Evolutionary conservation across 1,140 invertebrate species (phyloP), one percentile per base, ranked within the genome.

Genomic region (Eumaeus atala): DNA sequence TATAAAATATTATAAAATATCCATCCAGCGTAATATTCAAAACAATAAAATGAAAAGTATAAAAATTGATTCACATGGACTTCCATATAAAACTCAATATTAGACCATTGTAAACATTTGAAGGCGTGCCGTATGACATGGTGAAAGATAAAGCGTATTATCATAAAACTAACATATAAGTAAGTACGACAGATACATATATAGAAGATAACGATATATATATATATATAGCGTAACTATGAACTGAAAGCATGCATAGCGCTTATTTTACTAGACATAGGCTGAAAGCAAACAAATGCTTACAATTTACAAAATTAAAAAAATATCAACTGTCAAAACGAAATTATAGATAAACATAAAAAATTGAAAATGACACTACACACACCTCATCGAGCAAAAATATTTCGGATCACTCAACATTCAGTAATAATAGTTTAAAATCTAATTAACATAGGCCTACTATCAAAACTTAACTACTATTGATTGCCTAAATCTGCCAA

Each of bases 231-330:
- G 81, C 83, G 67, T 77, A 76, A 62, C 74, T 82, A 83, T 84
- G 81, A 86, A 86, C 80, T 86, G 81, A 78, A 83, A 86, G 83
- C 83, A 86, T 84, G 83, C 83, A 84, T 84, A 86, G 81, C 77
- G 61, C 69, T 81, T 74, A 77, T 59, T 58, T 64, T 64, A 74
- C 59, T 54, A 62, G 59, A 58, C 61, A 55, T 52, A 48, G 79
- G 75, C 78, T 79, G 70, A 61, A 85, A 84, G 80, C 84, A 84
- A 81, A 84, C 80, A 87, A 85, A 87, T 85, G 83, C 83, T 87
- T 87, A 86, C 83, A 86, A 86, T 86, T 86, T 81, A 86, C 81
- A 86, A 81, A 72, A 69, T 58, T 66, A 74, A 71, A 72, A 66
- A 67, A 64, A 74, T 75, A 21, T 53, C 51, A 70, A 61, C 51